phyloP scores from a whole-genome alignment of 2,797 vertebrate species.

The Syndactyla subalaris region DNA sequence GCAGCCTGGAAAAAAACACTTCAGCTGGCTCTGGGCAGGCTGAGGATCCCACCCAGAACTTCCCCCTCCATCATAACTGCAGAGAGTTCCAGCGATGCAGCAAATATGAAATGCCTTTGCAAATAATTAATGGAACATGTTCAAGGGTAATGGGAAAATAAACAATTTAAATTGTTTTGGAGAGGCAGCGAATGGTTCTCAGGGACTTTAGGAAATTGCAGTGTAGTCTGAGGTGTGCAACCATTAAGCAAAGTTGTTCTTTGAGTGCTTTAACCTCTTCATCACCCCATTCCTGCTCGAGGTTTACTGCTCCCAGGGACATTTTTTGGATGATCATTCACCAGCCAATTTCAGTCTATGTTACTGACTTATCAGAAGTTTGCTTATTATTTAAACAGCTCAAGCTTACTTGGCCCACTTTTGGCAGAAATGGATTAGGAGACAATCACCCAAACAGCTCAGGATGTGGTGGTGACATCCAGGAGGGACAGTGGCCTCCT shows the following conservation, averaged over 20 bases:
- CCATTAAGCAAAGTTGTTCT: not conserved
- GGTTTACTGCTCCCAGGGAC: not conserved
- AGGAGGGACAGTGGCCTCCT: not conserved
- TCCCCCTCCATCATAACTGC: not conserved
- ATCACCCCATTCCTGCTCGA: not conserved
- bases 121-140: not conserved
- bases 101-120: constrained; percentile 13
- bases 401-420: not conserved
- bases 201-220: not conserved
- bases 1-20: not conserved
- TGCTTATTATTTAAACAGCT: not conserved
- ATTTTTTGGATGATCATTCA: not conserved
- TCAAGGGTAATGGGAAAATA: constrained; percentile 27
- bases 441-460: not conserved
- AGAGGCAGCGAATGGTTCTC: not conserved
- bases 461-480: not conserved
- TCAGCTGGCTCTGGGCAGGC: not conserved
- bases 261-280: not conserved
- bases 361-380: not conserved
- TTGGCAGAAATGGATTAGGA: not conserved
- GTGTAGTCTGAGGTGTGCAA: not conserved
- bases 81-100: not conserved
- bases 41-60: not conserved
- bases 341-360: not conserved
- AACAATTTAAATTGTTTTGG: not conserved